These are phyloP conservation scores for Enteromius argenteus DNA, from an alignment of 2,797 vertebrate species.

Conservation along the genomic window DNA sequence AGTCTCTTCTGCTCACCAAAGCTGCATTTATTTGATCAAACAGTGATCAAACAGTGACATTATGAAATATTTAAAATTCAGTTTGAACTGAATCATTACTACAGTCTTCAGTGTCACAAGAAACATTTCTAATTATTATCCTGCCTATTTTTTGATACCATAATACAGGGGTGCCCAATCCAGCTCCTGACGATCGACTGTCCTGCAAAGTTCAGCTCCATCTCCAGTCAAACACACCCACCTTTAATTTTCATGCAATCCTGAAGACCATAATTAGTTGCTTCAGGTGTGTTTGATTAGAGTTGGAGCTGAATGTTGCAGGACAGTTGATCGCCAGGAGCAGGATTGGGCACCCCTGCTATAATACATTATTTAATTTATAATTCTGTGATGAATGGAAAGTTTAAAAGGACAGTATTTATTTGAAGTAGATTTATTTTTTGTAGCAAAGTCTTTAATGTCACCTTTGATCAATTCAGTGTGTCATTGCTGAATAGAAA, in stretches of 20 bases:
- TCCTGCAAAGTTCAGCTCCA: no score
- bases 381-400: neutral
- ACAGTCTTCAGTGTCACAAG: neutral
- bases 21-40: neutral
- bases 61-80: neutral
- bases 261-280: no score
- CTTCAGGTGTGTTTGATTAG: no score
- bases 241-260: no score
- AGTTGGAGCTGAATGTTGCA: no score
- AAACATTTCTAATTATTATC: neutral
- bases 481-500: neutral
- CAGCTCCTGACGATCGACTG: no score
- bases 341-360: no score
- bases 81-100: neutral
- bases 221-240: no score
- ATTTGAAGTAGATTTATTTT: no score
- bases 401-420: neutral
- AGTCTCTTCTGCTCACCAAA: neutral
- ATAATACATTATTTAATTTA: neutral
- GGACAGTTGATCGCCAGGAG: no score
- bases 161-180: neutral
- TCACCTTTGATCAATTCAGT: neutral
- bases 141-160: neutral
- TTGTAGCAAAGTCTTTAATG: neutral
- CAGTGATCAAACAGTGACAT: neutral